Base-by-base conservation (phyloP, 2,113 vertebrate species). In the Syrrhaptes paradoxus region DNA sequence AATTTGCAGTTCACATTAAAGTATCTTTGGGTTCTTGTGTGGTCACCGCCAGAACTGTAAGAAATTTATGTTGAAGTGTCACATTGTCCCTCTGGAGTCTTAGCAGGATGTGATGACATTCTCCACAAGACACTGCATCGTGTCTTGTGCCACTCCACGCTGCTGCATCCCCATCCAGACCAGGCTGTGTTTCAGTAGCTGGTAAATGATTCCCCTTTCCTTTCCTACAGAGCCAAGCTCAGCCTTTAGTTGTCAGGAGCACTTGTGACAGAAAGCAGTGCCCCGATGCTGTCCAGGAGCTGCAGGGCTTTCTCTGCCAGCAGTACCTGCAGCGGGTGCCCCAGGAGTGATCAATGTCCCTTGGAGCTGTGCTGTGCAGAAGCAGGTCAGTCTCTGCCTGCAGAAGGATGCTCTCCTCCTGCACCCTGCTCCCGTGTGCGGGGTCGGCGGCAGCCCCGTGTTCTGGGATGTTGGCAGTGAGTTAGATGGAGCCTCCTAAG, bases 391-490 rank as follows among this genome's bases (percentile, higher is more conserved):
- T 59, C 36, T 45, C 20, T 75, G 41, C 20, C 32, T 48, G 59
- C 38, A 65, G 85, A 38, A 68, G 55, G 43, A 41, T 62, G 24
- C 66, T 66, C 17, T 91, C 13, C 65, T 82, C 22, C 28, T 46
- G 55, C 31, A 4, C 14, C 18, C 46, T 38, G 49, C 46, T 82
- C 63, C 41, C 13, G 13, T 61, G 29, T 13, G 49, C 2, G 1
- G 13, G 20, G 6, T 32, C 4, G 1, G 65, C 59, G 57, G 34
- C 48, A 43, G 36, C 7, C 6, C n/a, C 1, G 0, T 31, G 51
- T 57, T 74, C 32, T 63, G 68, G 49, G 32, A 45, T 0, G 0
- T 0, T 62, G 34, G 10, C 59, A 31, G 14, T 2, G 4, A 55
- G 4, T 85, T 68, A 38, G 51, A 7, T 16, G 45, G 62, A 82